These are phyloP conservation scores for Deilephila porcellus DNA, from an alignment of 2,888 invertebrate genomes.

Conservation along the genomic window DNA sequence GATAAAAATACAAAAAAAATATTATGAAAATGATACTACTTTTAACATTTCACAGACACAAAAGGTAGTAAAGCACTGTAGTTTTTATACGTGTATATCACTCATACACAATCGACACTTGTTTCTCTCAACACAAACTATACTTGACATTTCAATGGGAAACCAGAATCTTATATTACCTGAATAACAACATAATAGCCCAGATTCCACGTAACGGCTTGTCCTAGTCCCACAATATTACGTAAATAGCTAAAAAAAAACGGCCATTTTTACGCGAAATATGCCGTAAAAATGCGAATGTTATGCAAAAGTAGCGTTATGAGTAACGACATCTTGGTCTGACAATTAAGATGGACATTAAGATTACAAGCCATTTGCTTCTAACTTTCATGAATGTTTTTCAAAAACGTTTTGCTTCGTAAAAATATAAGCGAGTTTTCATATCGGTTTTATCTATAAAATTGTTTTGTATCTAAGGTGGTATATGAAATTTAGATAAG, in stretches of 20 bases:
- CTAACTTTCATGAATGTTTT: constrained; percentile 41
- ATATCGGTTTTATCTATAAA: neutral
- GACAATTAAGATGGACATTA: constrained; percentile 55
- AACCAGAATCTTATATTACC: constrained; percentile 8
- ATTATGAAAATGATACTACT: too few relatives aligned
- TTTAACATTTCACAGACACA: too few relatives aligned
- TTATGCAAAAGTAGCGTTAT: constrained; percentile 48
- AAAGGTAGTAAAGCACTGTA: too few relatives aligned
- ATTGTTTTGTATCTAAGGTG: neutral
- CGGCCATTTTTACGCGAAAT: constrained; percentile 32
- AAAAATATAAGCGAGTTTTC: constrained; percentile 21
- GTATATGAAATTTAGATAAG: too few relatives aligned
- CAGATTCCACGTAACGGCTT: constrained; percentile 7
- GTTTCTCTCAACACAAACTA: neutral
- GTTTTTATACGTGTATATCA: too few relatives aligned
- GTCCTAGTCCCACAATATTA: constrained; percentile 28
- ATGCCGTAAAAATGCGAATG: constrained; percentile 40
- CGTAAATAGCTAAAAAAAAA: constrained; percentile 34
- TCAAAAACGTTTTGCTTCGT: constrained; percentile 3
- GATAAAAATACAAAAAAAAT: too few relatives aligned
- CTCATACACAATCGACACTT: neutral
- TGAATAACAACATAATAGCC: constrained; percentile 15
- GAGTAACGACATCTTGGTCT: constrained; percentile 45
- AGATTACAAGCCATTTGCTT: constrained; percentile 45
- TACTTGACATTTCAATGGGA: constrained; percentile 16